A percentile compares a stretch with the other conserved stretches of the same genome.
Evolutionary conservation across 2,888 invertebrate genomes (phyloP).

Genomic region (Dendrolimus pini): DNA sequence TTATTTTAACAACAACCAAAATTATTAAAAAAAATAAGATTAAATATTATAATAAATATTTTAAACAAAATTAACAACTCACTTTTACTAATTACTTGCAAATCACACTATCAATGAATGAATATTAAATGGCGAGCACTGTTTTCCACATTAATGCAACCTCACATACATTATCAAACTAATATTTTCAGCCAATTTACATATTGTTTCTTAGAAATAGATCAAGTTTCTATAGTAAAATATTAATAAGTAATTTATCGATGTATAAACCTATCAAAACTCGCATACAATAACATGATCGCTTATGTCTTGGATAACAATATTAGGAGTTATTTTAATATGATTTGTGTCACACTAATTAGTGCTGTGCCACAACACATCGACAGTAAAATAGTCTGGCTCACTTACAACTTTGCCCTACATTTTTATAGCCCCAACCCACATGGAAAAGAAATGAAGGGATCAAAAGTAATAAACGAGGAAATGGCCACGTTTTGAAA

Average conservation of each 20-base stretch:
- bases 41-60: not conserved
- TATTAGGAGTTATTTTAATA: too few relatives aligned
- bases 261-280: too few relatives aligned
- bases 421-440: constrained; percentile 28
- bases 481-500: not conserved
- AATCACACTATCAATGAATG: not conserved
- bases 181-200: too few relatives aligned
- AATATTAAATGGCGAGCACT: too few relatives aligned
- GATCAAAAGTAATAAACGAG: constrained; percentile 9
- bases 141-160: too few relatives aligned
- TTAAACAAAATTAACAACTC: too few relatives aligned
- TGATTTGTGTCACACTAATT: constrained; percentile 24
- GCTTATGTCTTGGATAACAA: too few relatives aligned
- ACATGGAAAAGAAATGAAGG: constrained; percentile 20
- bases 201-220: too few relatives aligned
- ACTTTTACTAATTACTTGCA: not conserved
- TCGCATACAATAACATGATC: too few relatives aligned
- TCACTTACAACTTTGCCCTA: constrained; percentile 24
- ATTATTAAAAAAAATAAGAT: not conserved
- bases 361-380: constrained; percentile 32
- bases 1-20: not conserved
- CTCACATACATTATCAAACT: too few relatives aligned
- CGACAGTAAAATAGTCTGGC: constrained; percentile 34
- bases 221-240: too few relatives aligned
- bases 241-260: too few relatives aligned